Percentiles rank a stretch among this genome's conserved stretches.
Evolutionary conservation across 2,797 vertebrate species (phyloP).

Genomic region (Loriculus beryllinus): DNA sequence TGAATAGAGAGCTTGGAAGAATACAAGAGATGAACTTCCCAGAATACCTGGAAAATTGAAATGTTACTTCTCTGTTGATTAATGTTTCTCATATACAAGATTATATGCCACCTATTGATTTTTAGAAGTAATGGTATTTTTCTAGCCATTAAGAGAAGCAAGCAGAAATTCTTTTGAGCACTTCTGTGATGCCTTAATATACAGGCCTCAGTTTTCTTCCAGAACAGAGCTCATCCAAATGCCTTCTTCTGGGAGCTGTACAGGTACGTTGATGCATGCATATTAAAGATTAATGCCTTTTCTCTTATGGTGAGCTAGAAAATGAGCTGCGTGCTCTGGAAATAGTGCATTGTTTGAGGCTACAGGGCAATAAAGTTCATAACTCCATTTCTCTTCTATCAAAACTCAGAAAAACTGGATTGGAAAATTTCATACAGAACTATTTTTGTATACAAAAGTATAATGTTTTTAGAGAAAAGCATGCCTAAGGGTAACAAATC

Average conservation of each 20-base stretch:
- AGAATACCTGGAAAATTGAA: neutral
- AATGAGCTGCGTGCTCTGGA: neutral
- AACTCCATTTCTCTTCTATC: neutral
- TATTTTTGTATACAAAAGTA: neutral
- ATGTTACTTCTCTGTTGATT: neutral
- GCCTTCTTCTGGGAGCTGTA: neutral
- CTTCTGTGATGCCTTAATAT: neutral
- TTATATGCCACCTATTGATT: neutral
- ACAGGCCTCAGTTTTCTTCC: neutral
- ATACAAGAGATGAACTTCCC: neutral
- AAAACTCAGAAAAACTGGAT: neutral
- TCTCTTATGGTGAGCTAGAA: conserved; percentile 3
- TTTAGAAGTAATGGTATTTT: neutral
- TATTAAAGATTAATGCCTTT: neutral
- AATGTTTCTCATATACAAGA: neutral
- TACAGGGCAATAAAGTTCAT: conserved; percentile 21
- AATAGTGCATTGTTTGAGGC: neutral
- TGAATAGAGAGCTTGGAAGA: neutral
- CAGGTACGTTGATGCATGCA: neutral
- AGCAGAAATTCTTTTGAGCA: neutral
- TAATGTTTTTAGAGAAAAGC: neutral
- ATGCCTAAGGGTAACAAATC: neutral
- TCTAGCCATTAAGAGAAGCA: neutral
- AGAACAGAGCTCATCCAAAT: neutral
- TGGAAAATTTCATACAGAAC: neutral